These are phyloP conservation scores for Elanus axillaris DNA, from an alignment of 2,113 vertebrate genomes.

Conservation along the genomic window DNA sequence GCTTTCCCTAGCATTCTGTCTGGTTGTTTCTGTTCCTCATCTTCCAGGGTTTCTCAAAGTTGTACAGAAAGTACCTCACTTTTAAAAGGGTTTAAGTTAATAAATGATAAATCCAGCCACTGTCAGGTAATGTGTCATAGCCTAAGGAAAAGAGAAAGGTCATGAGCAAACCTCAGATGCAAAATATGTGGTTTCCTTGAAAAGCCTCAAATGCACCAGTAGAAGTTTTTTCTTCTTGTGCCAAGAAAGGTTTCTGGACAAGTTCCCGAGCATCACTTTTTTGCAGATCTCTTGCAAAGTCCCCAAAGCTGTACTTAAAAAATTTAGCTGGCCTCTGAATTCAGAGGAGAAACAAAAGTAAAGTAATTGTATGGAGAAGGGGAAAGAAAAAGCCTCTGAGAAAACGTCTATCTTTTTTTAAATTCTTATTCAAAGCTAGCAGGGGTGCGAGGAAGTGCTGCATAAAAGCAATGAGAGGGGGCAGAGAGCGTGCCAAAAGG, in stretches of 20 bases:
- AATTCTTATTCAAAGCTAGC: background rate
- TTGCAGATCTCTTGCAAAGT: background rate
- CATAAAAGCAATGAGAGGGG: background rate
- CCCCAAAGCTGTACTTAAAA: background rate
- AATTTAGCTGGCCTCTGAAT: background rate
- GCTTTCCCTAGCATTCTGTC: background rate
- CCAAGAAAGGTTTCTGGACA: background rate
- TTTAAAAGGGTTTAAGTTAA: background rate
- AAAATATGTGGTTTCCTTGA: constrained; percentile 44
- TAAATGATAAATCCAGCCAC: background rate
- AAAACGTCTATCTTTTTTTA: background rate
- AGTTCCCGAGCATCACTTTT: background rate
- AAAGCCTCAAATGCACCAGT: background rate
- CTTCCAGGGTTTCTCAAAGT: background rate
- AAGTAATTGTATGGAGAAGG: background rate
- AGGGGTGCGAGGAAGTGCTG: background rate
- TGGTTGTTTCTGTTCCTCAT: background rate
- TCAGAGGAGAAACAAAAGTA: background rate
- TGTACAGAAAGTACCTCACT: background rate
- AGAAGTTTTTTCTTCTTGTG: background rate
- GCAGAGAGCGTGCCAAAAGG: background rate
- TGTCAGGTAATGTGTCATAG: background rate
- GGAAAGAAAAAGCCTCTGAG: background rate
- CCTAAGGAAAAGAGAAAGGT: background rate
- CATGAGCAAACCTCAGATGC: background rate